These are phyloP conservation scores for Mastacembelus armatus DNA, from an alignment of 2,797 vertebrate species.

Conservation along the genomic window DNA sequence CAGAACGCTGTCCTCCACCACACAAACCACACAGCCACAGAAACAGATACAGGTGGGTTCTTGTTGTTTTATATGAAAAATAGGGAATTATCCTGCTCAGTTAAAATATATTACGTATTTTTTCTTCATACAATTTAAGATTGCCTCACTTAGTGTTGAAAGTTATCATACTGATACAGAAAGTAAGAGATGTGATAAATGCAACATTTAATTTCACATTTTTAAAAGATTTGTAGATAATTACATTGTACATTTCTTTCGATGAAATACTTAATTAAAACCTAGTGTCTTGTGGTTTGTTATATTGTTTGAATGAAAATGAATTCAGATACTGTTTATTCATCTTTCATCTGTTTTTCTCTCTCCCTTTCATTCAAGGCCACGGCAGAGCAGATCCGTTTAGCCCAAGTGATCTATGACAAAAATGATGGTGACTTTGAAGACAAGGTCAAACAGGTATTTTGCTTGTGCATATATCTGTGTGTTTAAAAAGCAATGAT, in stretches of 20 bases:
- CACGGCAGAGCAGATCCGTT: slow-evolving; percentile 98
- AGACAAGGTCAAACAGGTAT: slow-evolving; percentile 96
- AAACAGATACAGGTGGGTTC: slow-evolving; percentile 95
- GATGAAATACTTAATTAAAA: background rate
- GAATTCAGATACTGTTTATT: slow-evolving; percentile 38
- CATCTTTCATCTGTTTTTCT: slow-evolving; percentile 23
- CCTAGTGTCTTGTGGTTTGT: background rate
- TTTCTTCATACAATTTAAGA: no score
- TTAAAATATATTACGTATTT: no score
- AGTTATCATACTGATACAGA: background rate
- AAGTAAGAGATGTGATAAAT: background rate
- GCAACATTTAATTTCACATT: background rate
- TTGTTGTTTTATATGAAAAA: background rate
- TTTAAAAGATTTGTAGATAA: background rate
- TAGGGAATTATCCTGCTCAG: no score
- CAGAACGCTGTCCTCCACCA: slow-evolving; percentile 85
- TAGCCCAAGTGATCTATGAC: slow-evolving; percentile 97
- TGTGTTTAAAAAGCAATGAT: no score
- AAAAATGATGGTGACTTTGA: slow-evolving; percentile 97
- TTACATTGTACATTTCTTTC: no score
- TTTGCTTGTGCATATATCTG: background rate
- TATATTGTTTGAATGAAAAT: background rate
- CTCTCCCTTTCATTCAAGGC: no score
- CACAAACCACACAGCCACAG: slow-evolving; percentile 91
- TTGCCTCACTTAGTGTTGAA: background rate